A percentile compares a stretch with the other conserved stretches of the same genome.
phyloP scores from a whole-genome alignment of 2,797 vertebrate species.

The Peromyscus eremicus region DNA sequence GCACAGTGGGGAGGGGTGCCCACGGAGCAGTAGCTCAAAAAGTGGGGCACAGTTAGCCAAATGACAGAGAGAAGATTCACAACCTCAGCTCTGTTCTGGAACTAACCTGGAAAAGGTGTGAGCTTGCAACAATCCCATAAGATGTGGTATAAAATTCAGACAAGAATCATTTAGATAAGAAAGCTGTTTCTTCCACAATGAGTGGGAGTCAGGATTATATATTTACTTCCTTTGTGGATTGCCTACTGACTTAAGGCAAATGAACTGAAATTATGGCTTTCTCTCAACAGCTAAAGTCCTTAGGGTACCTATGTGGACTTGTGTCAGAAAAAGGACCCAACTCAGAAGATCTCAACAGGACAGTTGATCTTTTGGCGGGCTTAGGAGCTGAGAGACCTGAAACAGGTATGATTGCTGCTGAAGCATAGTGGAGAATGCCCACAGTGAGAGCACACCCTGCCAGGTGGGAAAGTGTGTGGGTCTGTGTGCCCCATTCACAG shows the following conservation, averaged over 20 bases:
- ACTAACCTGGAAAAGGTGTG: rapidly evolving
- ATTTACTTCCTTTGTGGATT: constrained; percentile 29
- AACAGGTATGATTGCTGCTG: constrained; percentile 89
- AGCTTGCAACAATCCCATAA: background rate
- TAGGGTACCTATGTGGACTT: constrained; percentile 97
- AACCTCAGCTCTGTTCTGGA: background rate
- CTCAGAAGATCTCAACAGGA: constrained; percentile 97
- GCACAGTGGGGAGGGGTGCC: background rate
- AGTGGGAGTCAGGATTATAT: background rate
- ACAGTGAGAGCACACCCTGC: background rate
- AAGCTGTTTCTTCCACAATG: background rate
- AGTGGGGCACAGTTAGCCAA: background rate
- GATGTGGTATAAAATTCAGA: background rate
- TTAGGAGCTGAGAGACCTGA: constrained; percentile 96
- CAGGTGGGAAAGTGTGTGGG: no score
- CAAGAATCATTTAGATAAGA: background rate
- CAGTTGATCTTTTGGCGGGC: constrained; percentile 97
- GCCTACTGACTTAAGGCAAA: background rate
- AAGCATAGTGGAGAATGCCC: background rate
- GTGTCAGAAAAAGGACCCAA: constrained; percentile 94
- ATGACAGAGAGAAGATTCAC: rapidly evolving
- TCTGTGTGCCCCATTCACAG: background rate
- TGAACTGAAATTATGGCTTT: constrained; percentile 38
- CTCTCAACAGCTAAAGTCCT: constrained; percentile 92
- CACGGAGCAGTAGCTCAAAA: rapidly evolving